Evolutionary conservation across 2,797 vertebrate species (phyloP).

Genomic region (Chelmon rostratus): DNA sequence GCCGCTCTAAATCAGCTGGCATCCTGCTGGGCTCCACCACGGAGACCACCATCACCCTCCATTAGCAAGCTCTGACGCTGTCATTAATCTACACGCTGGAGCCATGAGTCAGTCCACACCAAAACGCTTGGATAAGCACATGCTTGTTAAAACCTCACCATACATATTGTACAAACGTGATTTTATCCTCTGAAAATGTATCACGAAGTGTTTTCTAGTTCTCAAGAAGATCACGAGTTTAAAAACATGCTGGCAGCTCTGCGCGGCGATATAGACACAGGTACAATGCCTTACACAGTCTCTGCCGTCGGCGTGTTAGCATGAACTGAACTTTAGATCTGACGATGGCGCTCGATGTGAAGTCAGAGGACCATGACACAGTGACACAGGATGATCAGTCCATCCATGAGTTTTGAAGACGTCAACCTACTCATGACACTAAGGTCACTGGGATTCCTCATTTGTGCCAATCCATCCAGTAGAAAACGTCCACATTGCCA

Average conservation of each 20-base stretch:
- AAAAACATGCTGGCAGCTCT: background rate
- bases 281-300: no score
- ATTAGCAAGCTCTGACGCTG: conserved; percentile 27
- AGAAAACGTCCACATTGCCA: background rate
- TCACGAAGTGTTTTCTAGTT: background rate
- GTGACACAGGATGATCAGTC: background rate
- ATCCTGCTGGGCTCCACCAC: conserved; percentile 34
- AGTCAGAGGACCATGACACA: background rate
- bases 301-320: no score
- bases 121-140: background rate
- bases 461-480: background rate
- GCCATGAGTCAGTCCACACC: background rate
- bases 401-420: background rate
- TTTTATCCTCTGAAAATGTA: background rate
- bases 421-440: background rate
- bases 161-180: background rate
- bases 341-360: background rate
- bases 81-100: conserved; percentile 22
- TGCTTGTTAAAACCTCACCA: background rate
- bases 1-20: conserved; percentile 38
- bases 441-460: background rate
- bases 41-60: conserved; percentile 40
- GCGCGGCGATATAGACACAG: background rate
- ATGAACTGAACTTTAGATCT: background rate
- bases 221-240: background rate